Percentiles rank a stretch among this genome's conserved stretches.
These are phyloP conservation scores for Diabrotica balteata DNA, from an alignment of 2,888 invertebrate genomes.

Conservation along the genomic window DNA sequence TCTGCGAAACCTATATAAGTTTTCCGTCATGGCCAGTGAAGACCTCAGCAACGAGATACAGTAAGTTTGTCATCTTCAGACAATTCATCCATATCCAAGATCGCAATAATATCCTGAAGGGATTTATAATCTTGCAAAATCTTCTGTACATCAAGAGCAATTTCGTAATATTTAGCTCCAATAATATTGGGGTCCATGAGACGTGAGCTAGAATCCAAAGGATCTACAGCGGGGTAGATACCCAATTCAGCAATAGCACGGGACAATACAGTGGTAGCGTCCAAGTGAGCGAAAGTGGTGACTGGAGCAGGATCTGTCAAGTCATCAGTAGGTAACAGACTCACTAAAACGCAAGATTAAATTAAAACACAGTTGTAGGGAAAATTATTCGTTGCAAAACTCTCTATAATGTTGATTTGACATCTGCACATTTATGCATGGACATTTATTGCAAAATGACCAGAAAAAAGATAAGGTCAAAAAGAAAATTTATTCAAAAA, in stretches of 20 bases:
- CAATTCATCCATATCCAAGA: constrained; percentile 98
- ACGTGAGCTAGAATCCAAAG: constrained; percentile 90
- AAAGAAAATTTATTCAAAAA: no score
- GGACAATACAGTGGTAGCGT: constrained; percentile 92
- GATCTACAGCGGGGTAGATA: constrained; percentile 94
- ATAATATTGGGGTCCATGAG: constrained; percentile 95
- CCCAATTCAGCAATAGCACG: constrained; percentile 92
- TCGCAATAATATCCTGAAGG: constrained; percentile 93
- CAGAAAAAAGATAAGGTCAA: no score
- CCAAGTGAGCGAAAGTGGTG: constrained; percentile 94
- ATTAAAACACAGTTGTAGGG: no score
- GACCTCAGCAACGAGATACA: constrained; percentile 89
- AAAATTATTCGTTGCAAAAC: no score
- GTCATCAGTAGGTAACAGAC: constrained; percentile 93
- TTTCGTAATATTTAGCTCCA: constrained; percentile 84
- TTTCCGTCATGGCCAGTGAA: no score
- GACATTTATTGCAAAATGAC: no score
- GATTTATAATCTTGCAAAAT: constrained; percentile 78
- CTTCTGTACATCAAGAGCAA: constrained; percentile 91
- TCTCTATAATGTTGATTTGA: no score
- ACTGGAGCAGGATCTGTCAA: constrained; percentile 94
- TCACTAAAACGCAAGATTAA: no score
- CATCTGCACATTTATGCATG: no score
- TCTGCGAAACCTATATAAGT: no score
- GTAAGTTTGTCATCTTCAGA: constrained; percentile 98